Percentiles rank a stretch among this genome's conserved stretches.
Evolutionary conservation across 2,888 invertebrate species (phyloP).

Genomic region (Antitype chi): DNA sequence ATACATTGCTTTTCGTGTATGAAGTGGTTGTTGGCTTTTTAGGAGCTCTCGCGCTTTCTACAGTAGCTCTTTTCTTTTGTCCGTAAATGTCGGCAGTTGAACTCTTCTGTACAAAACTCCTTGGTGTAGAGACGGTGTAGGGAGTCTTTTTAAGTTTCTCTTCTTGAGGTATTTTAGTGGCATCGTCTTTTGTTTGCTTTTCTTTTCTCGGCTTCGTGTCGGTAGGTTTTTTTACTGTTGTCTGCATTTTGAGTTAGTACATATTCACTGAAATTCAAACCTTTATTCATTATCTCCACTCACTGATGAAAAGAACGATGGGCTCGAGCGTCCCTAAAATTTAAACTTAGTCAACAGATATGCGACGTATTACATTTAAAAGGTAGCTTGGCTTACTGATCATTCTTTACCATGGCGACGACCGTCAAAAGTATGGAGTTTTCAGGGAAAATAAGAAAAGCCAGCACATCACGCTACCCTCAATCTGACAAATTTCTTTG

Average conservation of each 20-base stretch:
- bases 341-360: too few species aligned
- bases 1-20: slow-evolving; percentile 66
- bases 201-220: slow-evolving; percentile 56
- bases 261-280: slow-evolving; percentile 31
- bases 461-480: too few species aligned
- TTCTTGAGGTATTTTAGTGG: slow-evolving; percentile 69
- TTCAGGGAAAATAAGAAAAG: too few species aligned
- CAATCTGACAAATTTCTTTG: too few species aligned
- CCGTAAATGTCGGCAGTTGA: slow-evolving; percentile 82
- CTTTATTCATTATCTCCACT: neutral
- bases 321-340: too few species aligned
- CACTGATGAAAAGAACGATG: neutral
- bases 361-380: too few species aligned
- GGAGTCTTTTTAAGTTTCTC: slow-evolving; percentile 77
- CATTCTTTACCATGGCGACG: too few species aligned
- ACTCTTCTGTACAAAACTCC: slow-evolving; percentile 78
- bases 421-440: too few species aligned
- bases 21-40: slow-evolving; percentile 72
- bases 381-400: too few species aligned
- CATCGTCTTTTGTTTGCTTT: slow-evolving; percentile 73
- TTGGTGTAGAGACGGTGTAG: slow-evolving; percentile 76
- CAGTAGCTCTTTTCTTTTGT: slow-evolving; percentile 72
- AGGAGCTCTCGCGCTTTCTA: slow-evolving; percentile 72
- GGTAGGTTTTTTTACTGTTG: slow-evolving; percentile 68
- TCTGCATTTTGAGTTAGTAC: slow-evolving; percentile 70